Base-by-base conservation (phyloP, 2,888 invertebrate species). In the Philopedon plagiatum region DNA sequence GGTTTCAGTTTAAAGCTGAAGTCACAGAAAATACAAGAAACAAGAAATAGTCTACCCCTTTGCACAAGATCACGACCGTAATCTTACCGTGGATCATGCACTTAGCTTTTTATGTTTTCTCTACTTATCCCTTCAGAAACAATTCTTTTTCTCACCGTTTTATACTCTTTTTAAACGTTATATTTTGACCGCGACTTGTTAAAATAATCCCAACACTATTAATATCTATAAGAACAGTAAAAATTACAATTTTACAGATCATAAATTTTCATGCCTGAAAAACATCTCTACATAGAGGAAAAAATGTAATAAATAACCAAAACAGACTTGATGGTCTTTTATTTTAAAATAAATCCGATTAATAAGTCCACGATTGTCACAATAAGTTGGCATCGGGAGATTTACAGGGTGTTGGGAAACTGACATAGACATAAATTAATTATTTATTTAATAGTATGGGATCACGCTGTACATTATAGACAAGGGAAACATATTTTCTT, bases 311-410 rank as follows among this genome's bases (percentile, higher is more conserved):
- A 62, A 62, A 62, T 62, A 62, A 44, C 29, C 34, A 49, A 62
- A 62, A 62, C 62, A 62, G 62, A 62, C 46, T 62, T 46, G 32
- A 32, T 32, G 18, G 46, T 18, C 32, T 32, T 61, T 46, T 32
- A 46, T 62, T 62, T 49, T 49, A 26, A 46, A 62, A 62, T 62
- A 49, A 49, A 62, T 62, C 34, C 32, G 49, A 62, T 62, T 62
- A 62, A 44, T 62, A 62, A 62, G 62, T 62, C 62, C 26, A 41
- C 62, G 18, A 39, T 11, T 57, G 57, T 57, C 57, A 57, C 57
- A 57, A 57, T 39, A 57, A 37, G 23, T 57, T 57, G 39, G 34
- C 23, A 57, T 57, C 21, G n/a, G 9, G 37, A 39, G 57, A 57
- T 57, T 57, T 57, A 57, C 57, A 39, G 8, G 39, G 37, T 21